Evolutionary conservation across 1,140 invertebrate genomes (phyloP), one percentile per base, ranked within the genome.

Genomic region (Pachyrhynchus sulphureomaculatus): DNA sequence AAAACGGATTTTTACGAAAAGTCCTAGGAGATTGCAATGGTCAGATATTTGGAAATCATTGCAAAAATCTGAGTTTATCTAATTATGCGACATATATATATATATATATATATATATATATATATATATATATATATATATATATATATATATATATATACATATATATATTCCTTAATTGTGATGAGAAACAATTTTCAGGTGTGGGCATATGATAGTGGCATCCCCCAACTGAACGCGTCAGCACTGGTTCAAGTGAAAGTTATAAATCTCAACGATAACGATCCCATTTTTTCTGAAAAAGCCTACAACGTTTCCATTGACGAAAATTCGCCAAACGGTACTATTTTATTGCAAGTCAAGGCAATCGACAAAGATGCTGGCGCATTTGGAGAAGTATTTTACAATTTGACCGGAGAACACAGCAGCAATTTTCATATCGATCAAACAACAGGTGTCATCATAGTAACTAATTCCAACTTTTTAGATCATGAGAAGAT

Each of bases 221-320:
- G 93, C 9, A 83, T 92, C 0, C 93, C 94, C 1, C 87, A 89
- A 67, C 78, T 83, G 6, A 75, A 76, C 58, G 65, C 91, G 0
- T 82, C 85, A 0, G 90, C 91, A 0, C 80, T 83, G 12, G 84
- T 97, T 2, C 83, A 79, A 5, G 87, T 95, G 0, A 84, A 87
- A 33, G 83, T 96, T 10, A 81, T 87, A 17, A 95, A 95, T 72
- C 83, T 93, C 0, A 96, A 96, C 69, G 93, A 96, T 71, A 90
- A 92, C 68, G 84, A 87, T 74, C 93, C 93, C 0, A 79, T 84
- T 33, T 96, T 95, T 71, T 79, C 81, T 12, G 75, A 82, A 47
- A 67, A 77, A 6, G 76, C 79, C 5, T 95, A 95, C 72, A 83
- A 84, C 24, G 86, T 85, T 0, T 80, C 78, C 0, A 80, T 95